Evolutionary conservation across 2,797 vertebrate genomes (phyloP).

Genomic region (Myoxocephalus aenaeus): DNA sequence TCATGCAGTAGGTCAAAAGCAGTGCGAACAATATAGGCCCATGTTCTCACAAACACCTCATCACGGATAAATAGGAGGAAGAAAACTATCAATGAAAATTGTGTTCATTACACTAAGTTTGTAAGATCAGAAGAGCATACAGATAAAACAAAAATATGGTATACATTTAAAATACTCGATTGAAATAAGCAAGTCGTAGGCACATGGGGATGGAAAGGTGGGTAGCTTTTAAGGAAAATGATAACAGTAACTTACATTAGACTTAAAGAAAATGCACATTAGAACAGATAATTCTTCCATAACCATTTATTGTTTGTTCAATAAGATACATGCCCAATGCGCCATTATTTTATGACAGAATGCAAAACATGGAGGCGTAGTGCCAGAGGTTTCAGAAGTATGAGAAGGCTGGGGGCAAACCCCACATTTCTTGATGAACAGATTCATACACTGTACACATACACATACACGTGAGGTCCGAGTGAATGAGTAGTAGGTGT

Average conservation of each 20-base stretch:
- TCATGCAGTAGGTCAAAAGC: background rate
- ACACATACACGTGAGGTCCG: conserved; percentile 21
- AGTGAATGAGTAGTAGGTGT: conserved; percentile 7
- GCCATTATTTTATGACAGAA: conserved; percentile 50
- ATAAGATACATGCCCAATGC: conserved; percentile 56
- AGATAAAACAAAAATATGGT: background rate
- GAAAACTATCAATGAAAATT: background rate
- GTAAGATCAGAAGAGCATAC: background rate
- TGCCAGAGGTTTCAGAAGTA: conserved; percentile 43
- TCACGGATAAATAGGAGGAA: background rate
- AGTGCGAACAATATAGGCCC: background rate
- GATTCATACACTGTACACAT: conserved; percentile 29
- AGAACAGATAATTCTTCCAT: conserved; percentile 24
- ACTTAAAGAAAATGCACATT: background rate
- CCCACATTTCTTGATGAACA: conserved; percentile 30
- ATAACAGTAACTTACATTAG: background rate
- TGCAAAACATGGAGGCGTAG: conserved; percentile 52
- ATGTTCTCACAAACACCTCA: background rate
- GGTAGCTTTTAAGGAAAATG: background rate
- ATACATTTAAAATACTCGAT: background rate
- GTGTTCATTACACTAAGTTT: background rate
- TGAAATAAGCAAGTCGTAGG: background rate
- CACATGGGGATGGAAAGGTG: background rate
- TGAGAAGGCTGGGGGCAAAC: conserved; percentile 11
- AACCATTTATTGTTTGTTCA: conserved; percentile 74